Evolutionary conservation across 2,113 vertebrate genomes (phyloP).

Genomic region (Meles meles): DNA sequence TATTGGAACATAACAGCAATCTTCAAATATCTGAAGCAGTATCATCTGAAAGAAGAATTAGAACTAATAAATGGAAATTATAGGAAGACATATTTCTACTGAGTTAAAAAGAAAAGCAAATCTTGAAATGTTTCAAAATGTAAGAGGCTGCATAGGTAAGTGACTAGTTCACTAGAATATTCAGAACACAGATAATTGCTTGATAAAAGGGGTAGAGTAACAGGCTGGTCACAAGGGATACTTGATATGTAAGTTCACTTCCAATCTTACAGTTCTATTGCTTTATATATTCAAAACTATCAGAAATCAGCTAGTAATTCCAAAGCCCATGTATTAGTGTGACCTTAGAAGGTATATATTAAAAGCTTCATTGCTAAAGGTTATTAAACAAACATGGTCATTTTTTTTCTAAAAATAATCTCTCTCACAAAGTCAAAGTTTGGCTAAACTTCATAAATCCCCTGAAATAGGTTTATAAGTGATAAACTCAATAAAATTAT

Average conservation of each 20-base stretch:
- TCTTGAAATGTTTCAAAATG: neutral
- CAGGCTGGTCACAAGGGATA: neutral
- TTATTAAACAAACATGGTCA: neutral
- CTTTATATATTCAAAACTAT: neutral
- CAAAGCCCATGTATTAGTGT: neutral
- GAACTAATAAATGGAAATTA: neutral
- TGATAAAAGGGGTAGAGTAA: neutral
- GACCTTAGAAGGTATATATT: neutral
- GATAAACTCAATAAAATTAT: neutral
- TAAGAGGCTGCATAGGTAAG: neutral
- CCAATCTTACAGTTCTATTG: neutral
- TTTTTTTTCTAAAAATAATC: slow-evolving; percentile 15
- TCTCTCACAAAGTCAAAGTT: neutral
- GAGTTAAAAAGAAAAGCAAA: neutral
- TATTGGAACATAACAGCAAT: neutral
- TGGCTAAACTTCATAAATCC: neutral
- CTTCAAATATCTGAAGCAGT: neutral
- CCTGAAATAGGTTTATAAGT: neutral
- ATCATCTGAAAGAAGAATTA: neutral
- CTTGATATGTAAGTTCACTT: neutral
- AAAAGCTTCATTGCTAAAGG: neutral
- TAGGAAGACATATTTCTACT: neutral
- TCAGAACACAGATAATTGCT: neutral
- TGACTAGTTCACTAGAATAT: neutral
- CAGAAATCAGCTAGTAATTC: neutral